Base-by-base conservation (phyloP, 1,140 invertebrate genomes). In the Octopus sinensis region DNA sequence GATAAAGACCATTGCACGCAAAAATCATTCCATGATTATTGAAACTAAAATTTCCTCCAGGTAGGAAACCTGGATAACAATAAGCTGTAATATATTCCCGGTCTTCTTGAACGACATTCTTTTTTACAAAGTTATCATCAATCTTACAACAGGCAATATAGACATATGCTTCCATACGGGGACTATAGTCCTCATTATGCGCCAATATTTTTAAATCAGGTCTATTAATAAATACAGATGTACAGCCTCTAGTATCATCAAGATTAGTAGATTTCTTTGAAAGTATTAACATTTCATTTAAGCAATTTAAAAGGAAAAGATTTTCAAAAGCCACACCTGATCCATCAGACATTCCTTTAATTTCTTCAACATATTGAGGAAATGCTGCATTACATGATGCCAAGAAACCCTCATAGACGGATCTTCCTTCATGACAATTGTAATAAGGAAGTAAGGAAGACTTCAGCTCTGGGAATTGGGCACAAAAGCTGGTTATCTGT, bases 341-440 rank as follows among this genome's bases (percentile, higher is more conserved):
- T 4, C 83, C 83, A 6, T 75, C 53, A 53, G 82, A 80, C 53
- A 76, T 73, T 5, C 82, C 80, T 53, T 56, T 17, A 51, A 82
- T 12, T 56, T 84, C 83, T 4, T 76, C 68, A 52, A 82, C 53
- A 54, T 82, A 84, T 75, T 81, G 80, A 7, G 83, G 83, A 76
- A 82, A 84, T 53, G 9, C 53, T 75, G 73, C n/a, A 13, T 54
- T 73, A 78, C 76, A 80, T 43, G 78, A 62, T 53, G 52, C 51
- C 5, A 83, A 85, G 43, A 53, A 79, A 10, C 53, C 53, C n/a
- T 79, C 78, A 79, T 54, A 79, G 13, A 79, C 53, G 53, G 54
- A 53, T 79, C 78, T 79, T 43, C 78, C 78, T 56, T 43, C 53
- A 13, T 10, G 4, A 30, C 53, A 53, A 4, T 79, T 54, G 51